Base-by-base conservation (phyloP, 2,797 vertebrate genomes). In the Gymnodraco acuticeps region DNA sequence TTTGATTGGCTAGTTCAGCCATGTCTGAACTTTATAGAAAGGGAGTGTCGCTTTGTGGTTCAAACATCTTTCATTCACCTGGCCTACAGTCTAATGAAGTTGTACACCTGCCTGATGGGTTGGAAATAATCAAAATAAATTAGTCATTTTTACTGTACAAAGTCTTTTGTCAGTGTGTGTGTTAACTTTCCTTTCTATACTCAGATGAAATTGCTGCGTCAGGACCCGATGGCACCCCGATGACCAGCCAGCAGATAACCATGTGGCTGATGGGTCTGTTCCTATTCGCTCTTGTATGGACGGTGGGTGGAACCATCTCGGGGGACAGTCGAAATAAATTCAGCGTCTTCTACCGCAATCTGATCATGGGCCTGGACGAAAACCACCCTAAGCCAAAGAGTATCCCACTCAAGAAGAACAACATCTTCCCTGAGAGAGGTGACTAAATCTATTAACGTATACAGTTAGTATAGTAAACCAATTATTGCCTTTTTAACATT, bases 221-320 rank as follows among this genome's bases (percentile, higher is more conserved):
- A 0, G 74, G 85, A 20, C 77, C 93, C 31, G 83, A 83, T 0
- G 93, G 90, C 1, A 61, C 56, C 1, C 93, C 95, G 84, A 68
- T 96, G 92, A 93, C 96, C 64, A 95, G 89, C 78, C 96, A 97
- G 77, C 96, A 97, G 61, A 93, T 96, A 68, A 94, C 91, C 58
- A 90, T 94, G 55, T 98, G 97, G 97, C 94, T 99, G 16, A 97
- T 98, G 86, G 93, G 94, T 11, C 91, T 98, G 5, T 98, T 99
- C 82, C 92, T 99, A n/a, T 99, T 99, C 33, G 92, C 96, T 4
- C 83, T 96, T 74, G 97, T 99, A 41, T 99, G 98, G 98, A 95
- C 95, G 0, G 70, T 99, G 61, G 96, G 96, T 0, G 95, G 96
- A 72, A 96, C 96, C 69, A 95, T 99, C 23, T 95, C 95, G 0